Conservation (phyloP, 2,113 vertebrate genomes). For the Actinemys pallida region DNA sequence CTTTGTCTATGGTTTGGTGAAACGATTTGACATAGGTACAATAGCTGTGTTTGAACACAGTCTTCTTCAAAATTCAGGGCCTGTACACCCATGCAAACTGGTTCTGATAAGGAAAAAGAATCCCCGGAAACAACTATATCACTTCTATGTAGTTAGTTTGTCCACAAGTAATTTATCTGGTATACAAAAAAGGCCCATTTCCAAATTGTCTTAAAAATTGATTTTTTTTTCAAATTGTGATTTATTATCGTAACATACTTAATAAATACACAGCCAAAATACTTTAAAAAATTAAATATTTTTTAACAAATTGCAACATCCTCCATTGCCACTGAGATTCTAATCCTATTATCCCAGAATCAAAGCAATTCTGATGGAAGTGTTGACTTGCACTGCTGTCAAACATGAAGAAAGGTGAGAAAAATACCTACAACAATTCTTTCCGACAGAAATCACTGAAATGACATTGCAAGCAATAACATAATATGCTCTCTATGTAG, state of each 20-base stretch:
- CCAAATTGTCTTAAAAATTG: too few species aligned
- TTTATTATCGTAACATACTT: neutral
- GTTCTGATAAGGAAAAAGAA: too few species aligned
- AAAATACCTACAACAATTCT: neutral
- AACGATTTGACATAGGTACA: too few species aligned
- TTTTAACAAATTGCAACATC: neutral
- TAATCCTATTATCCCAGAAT: neutral
- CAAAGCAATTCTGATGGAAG: neutral
- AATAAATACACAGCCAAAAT: neutral
- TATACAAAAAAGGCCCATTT: too few species aligned
- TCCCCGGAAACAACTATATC: too few species aligned
- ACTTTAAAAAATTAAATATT: neutral
- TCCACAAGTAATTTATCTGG: too few species aligned
- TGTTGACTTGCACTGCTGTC: neutral
- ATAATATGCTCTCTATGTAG: neutral
- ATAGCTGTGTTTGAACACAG: too few species aligned
- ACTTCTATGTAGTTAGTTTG: too few species aligned
- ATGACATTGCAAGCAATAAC: neutral
- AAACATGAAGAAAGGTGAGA: neutral
- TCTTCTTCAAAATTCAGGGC: too few species aligned
- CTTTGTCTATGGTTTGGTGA: too few species aligned
- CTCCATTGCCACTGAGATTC: neutral
- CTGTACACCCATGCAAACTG: too few species aligned
- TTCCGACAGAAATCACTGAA: neutral
- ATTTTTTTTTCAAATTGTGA: neutral